Conservation (phyloP, 2,797 vertebrate species). For the Gymnocypris eckloni region DNA sequence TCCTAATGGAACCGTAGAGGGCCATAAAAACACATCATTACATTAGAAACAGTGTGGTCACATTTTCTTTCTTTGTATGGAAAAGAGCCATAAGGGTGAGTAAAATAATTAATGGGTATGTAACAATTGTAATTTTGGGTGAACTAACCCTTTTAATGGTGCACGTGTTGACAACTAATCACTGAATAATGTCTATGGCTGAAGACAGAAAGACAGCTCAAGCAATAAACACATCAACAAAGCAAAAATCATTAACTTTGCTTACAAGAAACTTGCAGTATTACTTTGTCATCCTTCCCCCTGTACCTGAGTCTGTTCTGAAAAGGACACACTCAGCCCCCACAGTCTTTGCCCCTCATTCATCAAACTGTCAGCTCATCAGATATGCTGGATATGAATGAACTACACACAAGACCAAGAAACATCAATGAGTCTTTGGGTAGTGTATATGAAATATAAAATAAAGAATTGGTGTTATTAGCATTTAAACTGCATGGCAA, state of each 20-base stretch:
- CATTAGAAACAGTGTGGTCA: not conserved
- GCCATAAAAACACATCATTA: not conserved
- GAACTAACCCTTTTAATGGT: not conserved
- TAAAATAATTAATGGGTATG: not conserved
- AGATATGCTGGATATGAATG: constrained; percentile 33
- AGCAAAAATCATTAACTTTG: not conserved
- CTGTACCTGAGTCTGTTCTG: constrained; percentile 33
- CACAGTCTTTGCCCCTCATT: constrained; percentile 40
- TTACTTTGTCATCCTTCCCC: constrained; percentile 13
- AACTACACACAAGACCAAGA: constrained; percentile 26
- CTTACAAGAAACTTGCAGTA: not conserved
- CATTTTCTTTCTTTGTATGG: not conserved
- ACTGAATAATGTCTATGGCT: not conserved
- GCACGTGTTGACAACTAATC: not conserved
- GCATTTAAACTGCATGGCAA: not conserved
- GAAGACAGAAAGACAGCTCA: not conserved
- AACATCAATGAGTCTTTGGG: constrained; percentile 27
- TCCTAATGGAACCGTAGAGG: not conserved
- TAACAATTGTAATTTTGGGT: not conserved
- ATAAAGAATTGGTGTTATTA: not conserved
- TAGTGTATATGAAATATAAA: not conserved
- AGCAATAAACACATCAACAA: not conserved
- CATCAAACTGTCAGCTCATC: constrained; percentile 50
- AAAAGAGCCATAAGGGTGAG: not conserved
- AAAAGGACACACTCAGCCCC: constrained; percentile 30